Evolutionary conservation across 2,113 vertebrate genomes (phyloP), one percentile per base, ranked within the genome.

Genomic region (Puffinus mauretanicus): DNA sequence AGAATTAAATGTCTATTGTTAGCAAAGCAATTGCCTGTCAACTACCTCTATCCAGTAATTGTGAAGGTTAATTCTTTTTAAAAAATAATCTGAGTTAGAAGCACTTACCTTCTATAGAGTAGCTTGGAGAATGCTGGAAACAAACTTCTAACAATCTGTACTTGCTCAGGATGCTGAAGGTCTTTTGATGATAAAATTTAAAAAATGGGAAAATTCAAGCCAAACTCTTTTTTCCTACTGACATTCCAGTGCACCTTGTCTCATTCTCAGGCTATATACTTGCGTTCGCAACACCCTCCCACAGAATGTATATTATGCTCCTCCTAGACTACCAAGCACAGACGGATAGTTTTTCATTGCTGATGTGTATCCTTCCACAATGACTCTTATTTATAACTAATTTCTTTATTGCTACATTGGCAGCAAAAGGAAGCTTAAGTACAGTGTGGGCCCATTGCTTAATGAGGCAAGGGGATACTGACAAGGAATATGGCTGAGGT

Each of bases 271-370:
- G 11, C 7, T 20, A 44, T 54, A 52, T 40, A 58, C 13, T 46
- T 60, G 6, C 40, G 40, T 60, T 67, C 40, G 6, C 29, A 61
- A 17, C 9, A 61, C 5, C 5, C 24, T 80, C 38, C 29, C 22
- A 65, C 27, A 58, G 52, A 58, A 24, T 6, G 4, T 38, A 11
- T 36, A 32, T 9, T 44, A 24, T 44, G 27, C 18, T 65, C 27
- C 18, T 16, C 16, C 32, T n/a, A 21, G 27, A 30, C 32, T 60
- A 46, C 18, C 12, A 52, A 34, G 26, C 32, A 69, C 0, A 0
- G 11, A 55, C 6, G 36, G 13, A 16, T 6, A 64, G 21, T 12
- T 77, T 90, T 62, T 49, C 30, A 51, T 36, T 65, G 36, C 21
- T 65, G 51, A 29, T 38, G 5, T 38, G 12, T 78, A 57, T 44